A percentile compares a stretch with the other conserved stretches of the same genome.
Evolutionary conservation across 2,888 invertebrate genomes (phyloP).

Genomic region (Neoitamus cyanurus): DNA sequence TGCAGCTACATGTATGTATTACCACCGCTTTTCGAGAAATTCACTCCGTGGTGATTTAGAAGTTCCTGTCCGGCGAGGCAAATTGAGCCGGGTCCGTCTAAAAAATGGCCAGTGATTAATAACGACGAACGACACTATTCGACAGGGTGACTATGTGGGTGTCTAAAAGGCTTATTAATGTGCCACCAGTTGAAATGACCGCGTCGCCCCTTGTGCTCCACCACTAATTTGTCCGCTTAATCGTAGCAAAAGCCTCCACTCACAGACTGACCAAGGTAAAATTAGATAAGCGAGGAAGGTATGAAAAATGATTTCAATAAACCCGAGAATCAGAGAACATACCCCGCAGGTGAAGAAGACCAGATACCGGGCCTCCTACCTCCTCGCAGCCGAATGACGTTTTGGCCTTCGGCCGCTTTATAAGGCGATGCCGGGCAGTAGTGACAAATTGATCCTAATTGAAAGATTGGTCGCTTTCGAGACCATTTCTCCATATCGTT

Average conservation of each 20-base stretch:
- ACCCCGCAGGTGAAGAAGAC: constrained; percentile 36
- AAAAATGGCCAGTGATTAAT: constrained; percentile 22
- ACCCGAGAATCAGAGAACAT: constrained; percentile 29
- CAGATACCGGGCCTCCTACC: not conserved
- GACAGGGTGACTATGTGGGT: constrained; percentile 33
- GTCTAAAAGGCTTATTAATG: constrained; percentile 29
- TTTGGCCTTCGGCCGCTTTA: constrained; percentile 5
- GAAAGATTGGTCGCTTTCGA: constrained; percentile 48
- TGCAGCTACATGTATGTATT: not conserved
- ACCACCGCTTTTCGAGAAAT: not conserved
- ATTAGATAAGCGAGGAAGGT: constrained; percentile 32
- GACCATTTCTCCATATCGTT: constrained; percentile 45
- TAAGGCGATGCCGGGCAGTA: constrained; percentile 41
- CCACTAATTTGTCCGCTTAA: constrained; percentile 23
- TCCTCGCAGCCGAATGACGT: constrained; percentile 2
- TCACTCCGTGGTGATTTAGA: not conserved
- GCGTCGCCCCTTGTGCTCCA: not conserved
- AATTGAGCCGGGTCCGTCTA: not conserved
- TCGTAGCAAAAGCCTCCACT: constrained; percentile 6
- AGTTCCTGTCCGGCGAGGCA: not conserved
- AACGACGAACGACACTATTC: constrained; percentile 1
- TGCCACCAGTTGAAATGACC: not conserved
- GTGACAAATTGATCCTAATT: constrained; percentile 52
- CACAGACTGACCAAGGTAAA: constrained; percentile 14
- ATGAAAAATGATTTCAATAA: constrained; percentile 52